Base-by-base conservation (phyloP, 2,797 vertebrate species). In the Luscinia megarhynchos region DNA sequence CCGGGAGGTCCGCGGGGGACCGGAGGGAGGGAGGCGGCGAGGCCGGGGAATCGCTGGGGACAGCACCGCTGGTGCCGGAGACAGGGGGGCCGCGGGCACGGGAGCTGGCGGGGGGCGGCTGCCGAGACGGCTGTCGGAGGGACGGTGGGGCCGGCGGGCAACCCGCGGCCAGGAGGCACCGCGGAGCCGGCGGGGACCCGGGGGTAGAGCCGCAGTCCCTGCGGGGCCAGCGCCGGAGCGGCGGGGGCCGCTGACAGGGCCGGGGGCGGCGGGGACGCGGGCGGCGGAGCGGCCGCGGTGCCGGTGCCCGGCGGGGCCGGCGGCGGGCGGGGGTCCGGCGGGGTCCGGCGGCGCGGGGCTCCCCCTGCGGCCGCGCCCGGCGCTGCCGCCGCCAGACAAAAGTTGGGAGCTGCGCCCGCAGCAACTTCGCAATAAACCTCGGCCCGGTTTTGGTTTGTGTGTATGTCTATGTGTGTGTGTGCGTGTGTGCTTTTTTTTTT, bases 321-420 rank as follows among this genome's bases (percentile, higher is more conserved):
- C 16, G 34, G 45, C 76, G 20, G 64, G 66, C 46, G 80, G 69
- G 51, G 74, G 82, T 38, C 88, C 80, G 84, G 62, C n/a, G 62
- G 70, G 67, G 79, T 54, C 68, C 59, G 69, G 81, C 51, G 48
- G 70, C 9, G 53, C 62, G 38, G 38, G 64, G 91, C 84, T 85
- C 92, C 94, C 92, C 88, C 81, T 57, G 41, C 68, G 96, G 91
- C 93, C 62, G 78, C 34, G 83, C 57, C 59, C 63, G 75, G 93
- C 36, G 55, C 66, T 95, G 93, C 95, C 66, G 79, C 86, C 50
- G 69, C 81, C 48, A 75, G 79, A 93, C 93, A 93, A 89, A 93
- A 95, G 88, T 97, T 95, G 78, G 90, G 91, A 91, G 87, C 94
- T 93, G 89, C 67, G 94, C 80, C 84, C 80, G 80, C 78, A 45